Evolutionary conservation across 2,113 vertebrate species (phyloP), one percentile per base, ranked within the genome.

Genomic region (Sphyrna mokarran): DNA sequence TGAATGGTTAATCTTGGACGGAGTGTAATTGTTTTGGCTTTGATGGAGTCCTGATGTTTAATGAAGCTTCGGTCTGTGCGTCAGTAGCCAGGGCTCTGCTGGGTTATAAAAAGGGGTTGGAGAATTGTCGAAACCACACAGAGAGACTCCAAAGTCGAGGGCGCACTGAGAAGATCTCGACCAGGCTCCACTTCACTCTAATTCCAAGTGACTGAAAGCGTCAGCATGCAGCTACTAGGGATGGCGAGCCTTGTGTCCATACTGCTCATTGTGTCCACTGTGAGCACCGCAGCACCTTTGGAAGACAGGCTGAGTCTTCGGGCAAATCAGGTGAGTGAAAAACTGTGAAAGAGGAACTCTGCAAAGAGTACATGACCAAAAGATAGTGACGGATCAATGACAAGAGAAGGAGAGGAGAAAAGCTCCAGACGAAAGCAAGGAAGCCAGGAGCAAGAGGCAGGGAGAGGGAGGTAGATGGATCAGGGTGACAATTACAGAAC

Each of bases 261-360:
- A 83, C 97, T 98, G 97, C 97, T 98, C 97, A 96, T 98, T 96
- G 96, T 97, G 96, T 98, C 98, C 98, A 98, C 97, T 16, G 96
- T 98, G 95, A 97, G 97, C 97, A 98, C 98, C 96, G 97, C 97
- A 0, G 96, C 97, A n/a, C 98, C 98, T 29, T 96, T 97, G 54
- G 98, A 98, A 13, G 98, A 98, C 48, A 97, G 98, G 96, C 97
- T 97, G 63, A 96, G 97, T 22, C n/a, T 97, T 95, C 98, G 97
- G 85, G 96, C 96, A 95, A 97, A 96, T 96, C 97, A 97, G 98
- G 98, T 99, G 97, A 99, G 98, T 97, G 80, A 72, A 29, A 37
- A 29, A 61, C 20, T 66, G 0, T 11, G 61, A 89, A 14, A 16
- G 83, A 8, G 40, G 26, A 72, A 72, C 8, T 16, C 40, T 13